Percentiles rank a stretch among this genome's conserved stretches.
These are phyloP conservation scores for Nemotelus nigrinus DNA, from an alignment of 2,888 invertebrate genomes.

Conservation along the genomic window DNA sequence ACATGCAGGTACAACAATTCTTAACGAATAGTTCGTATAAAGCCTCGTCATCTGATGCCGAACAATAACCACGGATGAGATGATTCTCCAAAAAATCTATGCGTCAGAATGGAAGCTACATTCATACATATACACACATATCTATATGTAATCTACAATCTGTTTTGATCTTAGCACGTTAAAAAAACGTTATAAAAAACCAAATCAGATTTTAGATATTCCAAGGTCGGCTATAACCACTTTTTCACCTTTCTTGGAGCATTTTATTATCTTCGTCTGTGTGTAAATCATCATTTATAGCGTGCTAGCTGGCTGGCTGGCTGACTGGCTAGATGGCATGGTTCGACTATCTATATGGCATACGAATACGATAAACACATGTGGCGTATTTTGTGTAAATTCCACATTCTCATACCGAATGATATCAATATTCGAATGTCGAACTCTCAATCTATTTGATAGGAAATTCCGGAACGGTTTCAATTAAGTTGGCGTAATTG, in stretches of 20 bases:
- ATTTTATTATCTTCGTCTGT: slow-evolving; percentile 6
- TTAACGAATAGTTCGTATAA: too few relatives aligned
- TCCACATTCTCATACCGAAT: too few relatives aligned
- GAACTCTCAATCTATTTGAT: too few relatives aligned
- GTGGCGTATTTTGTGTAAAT: too few relatives aligned
- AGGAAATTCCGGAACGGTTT: too few relatives aligned
- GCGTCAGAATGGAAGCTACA: slow-evolving; percentile 7
- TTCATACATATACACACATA: not conserved
- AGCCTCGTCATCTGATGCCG: too few relatives aligned
- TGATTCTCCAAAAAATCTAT: not conserved
- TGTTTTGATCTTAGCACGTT: slow-evolving; percentile 12
- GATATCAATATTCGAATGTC: too few relatives aligned
- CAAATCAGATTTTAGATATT: slow-evolving; percentile 33
- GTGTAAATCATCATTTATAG: slow-evolving; percentile 10
- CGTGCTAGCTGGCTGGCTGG: not conserved
- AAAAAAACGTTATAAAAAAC: not conserved
- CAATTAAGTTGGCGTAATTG: too few relatives aligned
- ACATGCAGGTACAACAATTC: too few relatives aligned
- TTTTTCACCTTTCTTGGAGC: slow-evolving; percentile 31
- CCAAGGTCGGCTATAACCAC: slow-evolving; percentile 35
- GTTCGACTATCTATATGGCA: too few relatives aligned
- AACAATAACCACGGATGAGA: not conserved
- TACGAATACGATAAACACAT: too few relatives aligned
- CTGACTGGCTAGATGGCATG: too few relatives aligned
- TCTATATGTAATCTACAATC: not conserved